A percentile compares a stretch with the other conserved stretches of the same genome.
Conservation (phyloP, 2,113 vertebrate species). For the Pluvialis apricaria region DNA sequence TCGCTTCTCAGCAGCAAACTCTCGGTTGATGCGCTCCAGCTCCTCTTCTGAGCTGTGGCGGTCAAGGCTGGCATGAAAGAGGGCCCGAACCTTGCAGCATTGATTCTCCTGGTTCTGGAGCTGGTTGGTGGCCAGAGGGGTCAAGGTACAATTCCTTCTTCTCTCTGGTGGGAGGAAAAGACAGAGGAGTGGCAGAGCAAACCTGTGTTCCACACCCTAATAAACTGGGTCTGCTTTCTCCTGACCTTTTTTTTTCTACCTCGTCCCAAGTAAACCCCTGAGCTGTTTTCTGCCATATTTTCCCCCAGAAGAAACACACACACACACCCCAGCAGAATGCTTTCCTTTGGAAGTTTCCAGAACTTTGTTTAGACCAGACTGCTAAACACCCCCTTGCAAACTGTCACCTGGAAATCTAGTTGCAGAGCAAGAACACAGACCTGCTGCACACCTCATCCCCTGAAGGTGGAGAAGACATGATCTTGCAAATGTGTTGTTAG, state of each 20-base stretch:
- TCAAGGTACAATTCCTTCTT: constrained; percentile 82
- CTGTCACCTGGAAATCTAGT: background rate
- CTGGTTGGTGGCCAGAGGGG: constrained; percentile 85
- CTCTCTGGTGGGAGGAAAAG: constrained; percentile 72
- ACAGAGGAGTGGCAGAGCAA: background rate
- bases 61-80: constrained; percentile 83
- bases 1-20: constrained; percentile 75
- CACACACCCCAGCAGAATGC: background rate
- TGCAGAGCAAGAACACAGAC: background rate
- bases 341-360: background rate
- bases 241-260: background rate
- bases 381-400: background rate
- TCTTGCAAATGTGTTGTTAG: background rate
- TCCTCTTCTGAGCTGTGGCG: constrained; percentile 90
- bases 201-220: background rate
- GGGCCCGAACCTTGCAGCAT: constrained; percentile 79
- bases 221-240: background rate
- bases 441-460: background rate
- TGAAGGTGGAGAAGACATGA: background rate
- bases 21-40: constrained; percentile 84
- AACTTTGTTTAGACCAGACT: background rate
- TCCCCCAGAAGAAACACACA: background rate
- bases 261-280: background rate
- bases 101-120: constrained; percentile 87
- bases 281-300: background rate